Percentiles rank a stretch among this genome's conserved stretches.
Conservation (phyloP, 1,140 invertebrate species). For the Cylas formicarius region DNA sequence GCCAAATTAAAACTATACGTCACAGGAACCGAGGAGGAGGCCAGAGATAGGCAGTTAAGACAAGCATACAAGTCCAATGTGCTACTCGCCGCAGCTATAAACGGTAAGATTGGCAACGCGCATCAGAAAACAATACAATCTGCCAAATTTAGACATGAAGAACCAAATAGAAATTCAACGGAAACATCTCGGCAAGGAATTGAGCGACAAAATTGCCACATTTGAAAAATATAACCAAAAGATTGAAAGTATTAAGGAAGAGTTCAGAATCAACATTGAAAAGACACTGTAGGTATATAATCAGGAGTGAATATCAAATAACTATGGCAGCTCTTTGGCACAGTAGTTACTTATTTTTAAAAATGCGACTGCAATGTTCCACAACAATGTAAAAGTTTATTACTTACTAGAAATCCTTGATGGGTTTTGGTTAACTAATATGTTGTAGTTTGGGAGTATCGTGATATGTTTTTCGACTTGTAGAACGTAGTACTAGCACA, state of each 20-base stretch:
- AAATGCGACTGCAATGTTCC: too few species aligned
- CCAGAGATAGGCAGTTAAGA: constrained; percentile 26
- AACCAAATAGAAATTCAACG: constrained; percentile 28
- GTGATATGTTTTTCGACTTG: too few species aligned
- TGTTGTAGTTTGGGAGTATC: too few species aligned
- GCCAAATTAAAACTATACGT: constrained; percentile 26
- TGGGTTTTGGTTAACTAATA: too few species aligned
- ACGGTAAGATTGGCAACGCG: constrained; percentile 16
- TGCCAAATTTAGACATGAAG: too few species aligned
- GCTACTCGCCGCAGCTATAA: constrained; percentile 22
- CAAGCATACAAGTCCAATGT: constrained; percentile 30
- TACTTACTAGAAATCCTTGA: too few species aligned
- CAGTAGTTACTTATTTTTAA: too few species aligned
- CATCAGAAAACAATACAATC: too few species aligned
- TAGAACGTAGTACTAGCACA: too few species aligned
- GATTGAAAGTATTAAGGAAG: constrained; percentile 23
- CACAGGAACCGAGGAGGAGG: constrained; percentile 30
- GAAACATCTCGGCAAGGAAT: constrained; percentile 27
- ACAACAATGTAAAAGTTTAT: too few species aligned
- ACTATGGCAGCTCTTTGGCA: too few species aligned
- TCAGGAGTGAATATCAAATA: too few species aligned
- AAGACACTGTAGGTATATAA: constrained; percentile 25
- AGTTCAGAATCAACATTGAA: constrained; percentile 28
- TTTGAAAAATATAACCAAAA: constrained; percentile 27
- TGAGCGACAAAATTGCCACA: constrained; percentile 26